Evolutionary conservation across 2,797 vertebrate genomes (phyloP), one percentile per base, ranked within the genome.

Genomic region (Clarias platycephalus): DNA sequence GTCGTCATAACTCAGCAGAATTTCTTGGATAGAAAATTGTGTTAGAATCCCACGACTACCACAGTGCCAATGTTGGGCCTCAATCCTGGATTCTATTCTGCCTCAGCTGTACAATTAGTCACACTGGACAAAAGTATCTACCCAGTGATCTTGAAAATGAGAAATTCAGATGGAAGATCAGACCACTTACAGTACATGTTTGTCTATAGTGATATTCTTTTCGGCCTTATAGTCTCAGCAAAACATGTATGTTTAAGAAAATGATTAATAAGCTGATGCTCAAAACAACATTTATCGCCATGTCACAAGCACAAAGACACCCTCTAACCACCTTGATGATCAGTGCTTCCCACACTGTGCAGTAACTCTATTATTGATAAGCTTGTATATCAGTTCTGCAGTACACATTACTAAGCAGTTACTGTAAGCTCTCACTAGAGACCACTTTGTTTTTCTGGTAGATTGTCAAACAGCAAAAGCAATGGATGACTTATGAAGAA

Each of bases 291-390:
- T 37, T 76, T 77, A 37, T 15, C n/a, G 12, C 53, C 24, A 24
- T 90, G 90, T 85, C 18, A 15, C 87, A 92, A 91, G 89, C 92
- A 94, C 90, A 85, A 37, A 60, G 55, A 72, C 37, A 53, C 66
- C n/a, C 34, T 63, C 76, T 62, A 40, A 78, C 22, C 80, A 70
- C 55, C 37, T 53, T 40, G 57, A 15, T 62, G 58, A 78, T 70
- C 37, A 40, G 31, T 6, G 5, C 64, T 26, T 58, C 34, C 34
- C n/a, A 74, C 58, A 55, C 18, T 53, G 86, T 87, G 90, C 86
- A 92, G 53, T 74, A 68, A 71, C 74, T 64, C n/a, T 80, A 87
- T 70, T 80, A 87, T 80, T 37, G 44, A 79, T 78, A 82, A 79
- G 49, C 53, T 60, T 49, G 34, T 26, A 83, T 26, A 83, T 62